phyloP scores from a whole-genome alignment of 2,888 invertebrate species.

The Volucella inanis region DNA sequence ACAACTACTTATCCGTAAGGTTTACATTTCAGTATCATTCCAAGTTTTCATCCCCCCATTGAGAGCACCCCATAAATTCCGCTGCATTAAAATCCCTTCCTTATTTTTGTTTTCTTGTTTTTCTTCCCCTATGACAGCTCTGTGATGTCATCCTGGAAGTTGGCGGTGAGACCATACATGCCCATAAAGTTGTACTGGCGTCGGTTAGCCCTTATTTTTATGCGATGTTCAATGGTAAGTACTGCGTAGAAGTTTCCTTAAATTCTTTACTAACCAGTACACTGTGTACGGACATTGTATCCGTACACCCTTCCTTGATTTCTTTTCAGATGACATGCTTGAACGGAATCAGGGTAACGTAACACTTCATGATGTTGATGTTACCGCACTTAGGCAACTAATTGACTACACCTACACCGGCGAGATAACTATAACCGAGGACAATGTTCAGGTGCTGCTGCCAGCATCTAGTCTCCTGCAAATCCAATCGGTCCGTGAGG shows the following conservation, averaged over 20 bases:
- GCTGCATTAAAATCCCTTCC: slow-evolving; percentile 49
- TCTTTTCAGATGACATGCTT: slow-evolving; percentile 82
- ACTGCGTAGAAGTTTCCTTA: slow-evolving; percentile 17
- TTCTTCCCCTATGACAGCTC: slow-evolving; percentile 77
- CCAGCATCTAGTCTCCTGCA: slow-evolving; percentile 90
- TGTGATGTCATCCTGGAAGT: slow-evolving; percentile 87
- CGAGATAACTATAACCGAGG: slow-evolving; percentile 87
- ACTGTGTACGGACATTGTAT: background rate
- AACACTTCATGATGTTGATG: slow-evolving; percentile 84
- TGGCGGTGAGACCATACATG: slow-evolving; percentile 87
- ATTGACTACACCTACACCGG: slow-evolving; percentile 91
- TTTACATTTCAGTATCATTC: slow-evolving; percentile 41
- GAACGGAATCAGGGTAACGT: slow-evolving; percentile 82
- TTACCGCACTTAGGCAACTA: slow-evolving; percentile 87
- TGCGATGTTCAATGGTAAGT: slow-evolving; percentile 85
- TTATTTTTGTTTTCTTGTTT: slow-evolving; percentile 16
- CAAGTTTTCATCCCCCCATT: slow-evolving; percentile 1
- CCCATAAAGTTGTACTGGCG: slow-evolving; percentile 89
- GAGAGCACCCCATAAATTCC: slow-evolving; percentile 28
- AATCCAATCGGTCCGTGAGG: slow-evolving; percentile 87
- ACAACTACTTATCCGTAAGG: slow-evolving; percentile 19
- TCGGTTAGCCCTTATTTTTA: slow-evolving; percentile 90
- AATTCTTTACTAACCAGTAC: slow-evolving; percentile 10
- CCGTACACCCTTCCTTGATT: background rate
- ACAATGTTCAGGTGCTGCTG: slow-evolving; percentile 87